phyloP scores from a whole-genome alignment of 2,113 vertebrate species.

The Sinocyclocheilus anshuiensis region DNA sequence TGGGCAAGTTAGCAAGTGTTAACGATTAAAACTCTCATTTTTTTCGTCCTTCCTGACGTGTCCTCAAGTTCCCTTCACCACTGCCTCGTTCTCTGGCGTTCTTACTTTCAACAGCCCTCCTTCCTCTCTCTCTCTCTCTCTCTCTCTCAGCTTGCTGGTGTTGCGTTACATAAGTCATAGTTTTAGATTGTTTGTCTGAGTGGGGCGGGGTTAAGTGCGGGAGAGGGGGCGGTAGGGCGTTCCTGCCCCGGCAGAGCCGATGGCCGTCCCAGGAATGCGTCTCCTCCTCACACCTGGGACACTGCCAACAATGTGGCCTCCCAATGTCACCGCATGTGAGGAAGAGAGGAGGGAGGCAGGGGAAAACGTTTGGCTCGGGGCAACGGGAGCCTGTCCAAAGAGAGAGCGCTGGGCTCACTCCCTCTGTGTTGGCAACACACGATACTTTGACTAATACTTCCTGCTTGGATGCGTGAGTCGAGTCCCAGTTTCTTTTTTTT shows the following conservation, averaged over 20 bases:
- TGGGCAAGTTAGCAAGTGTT: not conserved
- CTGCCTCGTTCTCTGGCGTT: constrained; percentile 49
- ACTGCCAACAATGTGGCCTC: constrained; percentile 71
- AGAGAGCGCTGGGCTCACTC: constrained; percentile 62
- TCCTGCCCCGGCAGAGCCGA: constrained; percentile 56
- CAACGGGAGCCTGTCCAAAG: constrained; percentile 40
- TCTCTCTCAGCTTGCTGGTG: constrained; percentile 39
- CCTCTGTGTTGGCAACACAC: constrained; percentile 52
- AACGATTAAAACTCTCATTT: too few relatives aligned
- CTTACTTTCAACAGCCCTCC: constrained; percentile 17
- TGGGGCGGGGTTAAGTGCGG: constrained; percentile 58
- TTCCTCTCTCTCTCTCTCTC: constrained; percentile 3
- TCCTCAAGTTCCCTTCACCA: constrained; percentile 24
- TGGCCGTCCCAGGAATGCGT: constrained; percentile 71
- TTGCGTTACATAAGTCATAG: constrained; percentile 64
- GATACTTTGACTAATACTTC: constrained; percentile 58
- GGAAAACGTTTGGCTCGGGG: constrained; percentile 46
- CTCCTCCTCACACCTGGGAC: constrained; percentile 66
- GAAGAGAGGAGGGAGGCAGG: constrained; percentile 43
- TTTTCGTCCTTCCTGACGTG: not conserved
- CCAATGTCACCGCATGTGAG: constrained; percentile 65
- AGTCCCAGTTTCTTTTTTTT: constrained; percentile 52
- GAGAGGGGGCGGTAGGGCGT: constrained; percentile 60
- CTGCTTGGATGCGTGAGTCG: constrained; percentile 42
- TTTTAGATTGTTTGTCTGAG: constrained; percentile 61